Percentiles rank a stretch among this genome's conserved stretches.
phyloP scores from a whole-genome alignment of 2,113 vertebrate genomes.

The Silurus meridionalis region DNA sequence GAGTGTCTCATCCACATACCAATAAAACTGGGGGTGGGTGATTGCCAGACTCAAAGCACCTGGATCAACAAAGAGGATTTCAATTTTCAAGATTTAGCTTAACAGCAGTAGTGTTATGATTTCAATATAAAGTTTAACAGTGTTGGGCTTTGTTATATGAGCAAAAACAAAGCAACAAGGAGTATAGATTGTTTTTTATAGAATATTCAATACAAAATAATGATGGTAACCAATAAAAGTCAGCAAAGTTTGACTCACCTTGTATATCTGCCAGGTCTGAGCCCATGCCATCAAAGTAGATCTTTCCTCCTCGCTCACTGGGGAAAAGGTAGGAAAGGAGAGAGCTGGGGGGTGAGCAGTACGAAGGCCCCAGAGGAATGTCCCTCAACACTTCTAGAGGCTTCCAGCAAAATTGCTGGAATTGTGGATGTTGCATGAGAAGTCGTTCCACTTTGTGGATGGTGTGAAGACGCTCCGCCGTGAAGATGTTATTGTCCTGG shows the following conservation, averaged over 20 bases:
- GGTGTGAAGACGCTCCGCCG: slow-evolving; percentile 86
- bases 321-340: slow-evolving; percentile 96
- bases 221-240: not conserved
- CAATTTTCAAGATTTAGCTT: not conserved
- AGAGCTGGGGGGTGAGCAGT: slow-evolving; percentile 90
- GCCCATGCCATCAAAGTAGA: slow-evolving; percentile 96
- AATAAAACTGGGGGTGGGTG: slow-evolving; percentile 97
- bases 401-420: slow-evolving; percentile 96
- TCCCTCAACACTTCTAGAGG: slow-evolving; percentile 89
- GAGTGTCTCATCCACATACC: slow-evolving; percentile 93
- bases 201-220: too few species aligned
- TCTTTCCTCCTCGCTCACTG: slow-evolving; percentile 89
- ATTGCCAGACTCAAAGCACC: slow-evolving; percentile 93
- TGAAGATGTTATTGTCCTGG: slow-evolving; percentile 90
- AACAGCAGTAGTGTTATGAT: not conserved
- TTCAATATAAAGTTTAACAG: not conserved
- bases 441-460: slow-evolving; percentile 89
- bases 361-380: slow-evolving; percentile 88
- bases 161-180: not conserved
- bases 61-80: slow-evolving; percentile 53
- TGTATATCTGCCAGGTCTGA: slow-evolving; percentile 92
- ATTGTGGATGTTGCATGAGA: slow-evolving; percentile 92
- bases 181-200: not conserved
- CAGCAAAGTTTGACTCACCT: slow-evolving; percentile 70
- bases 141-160: not conserved